Evolutionary conservation across 2,113 vertebrate genomes (phyloP).

Genomic region (Limnothrissa miodon): DNA sequence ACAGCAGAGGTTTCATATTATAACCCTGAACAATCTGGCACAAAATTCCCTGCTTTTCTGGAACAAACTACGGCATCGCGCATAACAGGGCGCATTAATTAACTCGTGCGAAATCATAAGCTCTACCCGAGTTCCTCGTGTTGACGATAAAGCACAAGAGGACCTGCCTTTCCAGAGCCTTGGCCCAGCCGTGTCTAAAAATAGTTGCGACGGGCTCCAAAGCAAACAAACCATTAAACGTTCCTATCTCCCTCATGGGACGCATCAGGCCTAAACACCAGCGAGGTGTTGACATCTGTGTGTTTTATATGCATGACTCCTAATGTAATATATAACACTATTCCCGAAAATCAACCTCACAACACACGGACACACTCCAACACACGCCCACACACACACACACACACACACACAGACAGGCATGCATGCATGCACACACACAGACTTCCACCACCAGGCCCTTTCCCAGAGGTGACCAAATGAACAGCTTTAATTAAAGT

Average conservation of each 20-base stretch:
- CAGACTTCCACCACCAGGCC: background rate
- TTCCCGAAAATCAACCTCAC: slow-evolving; percentile 29
- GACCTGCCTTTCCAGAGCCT: slow-evolving; percentile 32
- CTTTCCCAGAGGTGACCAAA: background rate
- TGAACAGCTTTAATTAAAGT: slow-evolving; percentile 6
- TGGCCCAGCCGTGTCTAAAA: slow-evolving; percentile 47
- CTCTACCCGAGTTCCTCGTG: slow-evolving; percentile 20
- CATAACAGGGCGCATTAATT: slow-evolving; percentile 2
- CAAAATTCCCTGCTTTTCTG: slow-evolving; percentile 1
- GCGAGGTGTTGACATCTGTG: slow-evolving; percentile 45
- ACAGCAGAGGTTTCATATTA: background rate
- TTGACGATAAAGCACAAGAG: slow-evolving; percentile 35
- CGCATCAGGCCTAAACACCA: slow-evolving; percentile 42
- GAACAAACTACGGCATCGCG: background rate
- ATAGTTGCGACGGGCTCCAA: slow-evolving; percentile 51
- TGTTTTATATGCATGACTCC: slow-evolving; percentile 42
- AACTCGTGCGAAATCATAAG: slow-evolving; percentile 27
- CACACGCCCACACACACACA: background rate
- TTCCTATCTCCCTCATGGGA: slow-evolving; percentile 43
- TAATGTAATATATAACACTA: slow-evolving; percentile 42
- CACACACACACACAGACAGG: too few species aligned
- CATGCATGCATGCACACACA: background rate
- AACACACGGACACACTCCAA: background rate
- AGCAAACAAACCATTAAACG: slow-evolving; percentile 50
- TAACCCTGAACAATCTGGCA: slow-evolving; percentile 22